phyloP scores from a whole-genome alignment of 2,888 invertebrate species.

The Drosophila koepferae region DNA sequence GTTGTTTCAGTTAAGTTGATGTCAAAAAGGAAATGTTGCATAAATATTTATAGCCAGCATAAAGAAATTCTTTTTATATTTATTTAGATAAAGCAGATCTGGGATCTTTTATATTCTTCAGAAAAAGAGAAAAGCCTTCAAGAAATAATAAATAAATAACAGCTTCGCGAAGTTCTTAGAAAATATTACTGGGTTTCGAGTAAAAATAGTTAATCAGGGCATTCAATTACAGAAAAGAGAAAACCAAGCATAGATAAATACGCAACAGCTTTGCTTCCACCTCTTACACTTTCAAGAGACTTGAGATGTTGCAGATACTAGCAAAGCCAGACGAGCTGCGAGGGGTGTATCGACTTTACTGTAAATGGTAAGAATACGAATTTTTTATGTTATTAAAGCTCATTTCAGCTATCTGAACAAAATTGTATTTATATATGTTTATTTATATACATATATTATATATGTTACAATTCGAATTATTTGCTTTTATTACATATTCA shows the following conservation, averaged over 20 bases:
- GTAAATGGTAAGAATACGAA: background rate
- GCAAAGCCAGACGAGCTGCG: background rate
- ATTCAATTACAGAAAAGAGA: background rate
- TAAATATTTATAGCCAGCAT: background rate
- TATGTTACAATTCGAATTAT: background rate
- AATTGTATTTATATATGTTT: too few species aligned
- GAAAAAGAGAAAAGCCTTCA: background rate
- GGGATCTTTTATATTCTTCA: background rate
- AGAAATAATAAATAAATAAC: background rate
- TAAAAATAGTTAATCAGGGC: background rate
- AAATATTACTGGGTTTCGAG: background rate
- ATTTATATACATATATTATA: background rate
- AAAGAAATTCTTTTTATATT: background rate
- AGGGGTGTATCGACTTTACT: background rate
- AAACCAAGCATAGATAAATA: background rate
- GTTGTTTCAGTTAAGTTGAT: constrained; percentile 6
- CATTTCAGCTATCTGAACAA: background rate
- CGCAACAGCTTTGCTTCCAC: too few species aligned
- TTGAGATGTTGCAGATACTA: background rate
- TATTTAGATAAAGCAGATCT: background rate
- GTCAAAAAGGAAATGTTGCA: background rate
- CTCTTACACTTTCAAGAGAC: background rate
- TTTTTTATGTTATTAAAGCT: background rate
- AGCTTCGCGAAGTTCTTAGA: background rate
- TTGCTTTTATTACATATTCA: background rate